Evolutionary conservation across 2,113 vertebrate species (phyloP).

Genomic region (Philantomba maxwellii): DNA sequence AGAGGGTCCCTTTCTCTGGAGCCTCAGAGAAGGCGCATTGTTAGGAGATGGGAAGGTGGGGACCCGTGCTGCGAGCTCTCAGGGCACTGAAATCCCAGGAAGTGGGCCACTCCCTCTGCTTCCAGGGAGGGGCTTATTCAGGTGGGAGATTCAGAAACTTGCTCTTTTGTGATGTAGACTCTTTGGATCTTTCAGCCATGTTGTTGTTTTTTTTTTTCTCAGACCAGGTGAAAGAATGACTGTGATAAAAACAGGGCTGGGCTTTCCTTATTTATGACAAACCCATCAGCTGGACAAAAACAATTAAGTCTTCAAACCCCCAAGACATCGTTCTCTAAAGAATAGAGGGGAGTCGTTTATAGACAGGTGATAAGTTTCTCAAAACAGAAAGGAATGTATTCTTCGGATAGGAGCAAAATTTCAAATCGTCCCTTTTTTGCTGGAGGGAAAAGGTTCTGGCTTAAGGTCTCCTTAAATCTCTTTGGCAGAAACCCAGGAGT

Average conservation of each 20-base stretch:
- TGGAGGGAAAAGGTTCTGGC: not conserved
- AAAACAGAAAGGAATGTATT: slow-evolving; percentile 54
- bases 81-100: not conserved
- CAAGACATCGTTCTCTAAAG: slow-evolving; percentile 57
- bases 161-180: not conserved
- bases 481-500: not conserved
- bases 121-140: not conserved
- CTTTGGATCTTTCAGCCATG: slow-evolving; percentile 53
- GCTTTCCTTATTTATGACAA: slow-evolving; percentile 67
- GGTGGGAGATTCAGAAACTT: not conserved
- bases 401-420: not conserved
- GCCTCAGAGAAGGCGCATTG: not conserved
- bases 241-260: slow-evolving; percentile 57
- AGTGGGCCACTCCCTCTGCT: not conserved
- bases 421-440: not conserved
- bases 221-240: slow-evolving; percentile 65
- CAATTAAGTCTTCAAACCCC: slow-evolving; percentile 53
- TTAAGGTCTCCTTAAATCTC: not conserved
- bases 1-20: slow-evolving; percentile 8
- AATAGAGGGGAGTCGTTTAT: not conserved
- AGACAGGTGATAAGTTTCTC: slow-evolving; percentile 28
- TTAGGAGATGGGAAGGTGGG: not conserved
- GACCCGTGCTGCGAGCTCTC: not conserved
- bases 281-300: slow-evolving; percentile 53
- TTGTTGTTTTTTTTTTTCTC: slow-evolving; percentile 46